Base-by-base conservation (phyloP, 1,140 invertebrate genomes). In the Kradibia gibbosae region DNA sequence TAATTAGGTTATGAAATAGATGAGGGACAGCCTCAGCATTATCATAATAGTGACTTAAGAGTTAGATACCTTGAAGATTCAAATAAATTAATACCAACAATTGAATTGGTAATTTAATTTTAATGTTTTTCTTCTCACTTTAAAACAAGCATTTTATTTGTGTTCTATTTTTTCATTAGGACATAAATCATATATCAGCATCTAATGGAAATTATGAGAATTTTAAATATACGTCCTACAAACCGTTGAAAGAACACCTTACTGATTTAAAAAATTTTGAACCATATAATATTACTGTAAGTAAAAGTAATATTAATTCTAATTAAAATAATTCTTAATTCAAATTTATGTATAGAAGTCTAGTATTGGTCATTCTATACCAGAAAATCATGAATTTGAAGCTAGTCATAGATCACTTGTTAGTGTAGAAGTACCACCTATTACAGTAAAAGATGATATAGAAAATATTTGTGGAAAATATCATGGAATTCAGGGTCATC, bases 401-500 rank as follows among this genome's bases (percentile, higher is more conserved):
- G 91, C 90, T n/a, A 90, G 92, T 71, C 95, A 97, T 67, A 97
- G 95, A 87, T 95, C 95, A 2, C 92, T 95, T 60, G 94, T 98
- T 36, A 90, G 92, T 7, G 97, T 97, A n/a, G 93, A 95, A 79
- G 93, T 98, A 1, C 92, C 95, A 25, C 96, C 97, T 13, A 92
- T 97, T 57, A 94, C 92, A 83, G 91, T 94, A 82, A 92, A 92
- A 80, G 94, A 95, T 84, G 94, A 95, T 84, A 91, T 96, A 20
- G 93, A 94, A 79, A 93, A 91, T 50, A 92, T 95, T 78, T 95
- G 94, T 86, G 94, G 95, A 28, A 96, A 96, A 91, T 95, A 94
- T 87, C 92, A 94, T 83, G 98, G 98, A 4, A 99, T 99, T 85
- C 98, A 99, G 92, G 98, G 98, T 8, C 97, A 99, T 89, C 97